Evolutionary conservation across 2,888 invertebrate species (phyloP).

Genomic region (Dexiosoma caninum): DNA sequence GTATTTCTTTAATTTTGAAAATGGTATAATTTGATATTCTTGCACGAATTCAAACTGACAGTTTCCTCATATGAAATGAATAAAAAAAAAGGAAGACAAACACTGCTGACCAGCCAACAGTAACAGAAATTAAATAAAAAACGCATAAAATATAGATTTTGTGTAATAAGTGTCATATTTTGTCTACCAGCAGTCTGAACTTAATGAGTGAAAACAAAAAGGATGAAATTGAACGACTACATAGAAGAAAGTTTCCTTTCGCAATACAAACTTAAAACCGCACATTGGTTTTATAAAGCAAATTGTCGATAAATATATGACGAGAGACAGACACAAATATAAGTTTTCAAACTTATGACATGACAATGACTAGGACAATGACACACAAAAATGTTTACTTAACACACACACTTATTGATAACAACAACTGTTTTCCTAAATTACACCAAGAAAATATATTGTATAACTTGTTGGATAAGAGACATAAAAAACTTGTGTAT

Average conservation of each 20-base stretch:
- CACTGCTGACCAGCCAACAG: constrained; percentile 24
- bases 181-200: constrained; percentile 60
- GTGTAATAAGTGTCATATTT: constrained; percentile 61
- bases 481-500: constrained; percentile 20
- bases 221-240: not conserved
- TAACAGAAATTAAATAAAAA: constrained; percentile 30
- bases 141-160: constrained; percentile 53
- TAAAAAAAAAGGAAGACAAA: not conserved
- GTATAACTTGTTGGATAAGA: constrained; percentile 35
- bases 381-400: constrained; percentile 27
- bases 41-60: constrained; percentile 14
- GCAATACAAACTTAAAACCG: constrained; percentile 26
- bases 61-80: constrained; percentile 38
- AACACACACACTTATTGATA: not conserved
- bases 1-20: constrained; percentile 9
- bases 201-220: constrained; percentile 19
- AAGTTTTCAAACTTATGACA: constrained; percentile 51
- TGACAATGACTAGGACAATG: constrained; percentile 51
- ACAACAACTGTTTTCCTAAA: not conserved
- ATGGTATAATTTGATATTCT: constrained; percentile 1
- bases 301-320: constrained; percentile 51
- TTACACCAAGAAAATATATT: not conserved
- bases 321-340: constrained; percentile 26
- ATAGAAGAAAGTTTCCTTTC: constrained; percentile 23
- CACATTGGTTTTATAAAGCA: constrained; percentile 38